phyloP scores from a whole-genome alignment of 1,140 invertebrate species.

The Trichonephila clavata region DNA sequence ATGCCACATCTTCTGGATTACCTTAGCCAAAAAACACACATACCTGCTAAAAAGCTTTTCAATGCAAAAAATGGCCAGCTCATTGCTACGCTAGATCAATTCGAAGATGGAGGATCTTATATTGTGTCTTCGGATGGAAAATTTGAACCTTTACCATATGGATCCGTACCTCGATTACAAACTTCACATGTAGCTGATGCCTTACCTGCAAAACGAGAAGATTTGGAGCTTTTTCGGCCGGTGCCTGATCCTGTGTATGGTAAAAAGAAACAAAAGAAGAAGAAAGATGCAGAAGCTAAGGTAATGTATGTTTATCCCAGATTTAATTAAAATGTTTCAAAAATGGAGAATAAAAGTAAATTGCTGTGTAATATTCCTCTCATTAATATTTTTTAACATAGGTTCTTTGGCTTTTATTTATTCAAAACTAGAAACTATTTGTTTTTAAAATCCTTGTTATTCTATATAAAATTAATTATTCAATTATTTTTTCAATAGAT shows the following conservation, averaged over 20 bases:
- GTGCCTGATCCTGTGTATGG: constrained; percentile 31
- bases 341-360: too few relatives aligned
- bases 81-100: constrained; percentile 90
- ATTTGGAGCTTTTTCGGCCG: constrained; percentile 69
- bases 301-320: not conserved
- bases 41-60: constrained; percentile 83
- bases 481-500: too few relatives aligned
- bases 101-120: constrained; percentile 94
- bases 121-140: constrained; percentile 94
- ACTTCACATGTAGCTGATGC: constrained; percentile 31
- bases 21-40: constrained; percentile 78
- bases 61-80: constrained; percentile 93
- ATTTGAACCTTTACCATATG: constrained; percentile 84
- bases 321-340: too few relatives aligned
- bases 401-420: too few relatives aligned
- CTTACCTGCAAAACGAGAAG: constrained; percentile 63
- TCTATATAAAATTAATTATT: too few relatives aligned
- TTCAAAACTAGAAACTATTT: too few relatives aligned
- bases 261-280: not conserved
- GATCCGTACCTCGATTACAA: constrained; percentile 9
- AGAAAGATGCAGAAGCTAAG: not conserved
- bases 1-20: constrained; percentile 87
- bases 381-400: too few relatives aligned
- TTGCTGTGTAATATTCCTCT: too few relatives aligned
- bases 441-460: too few relatives aligned